Percentiles rank a stretch among this genome's conserved stretches.
Conservation (phyloP, 2,113 vertebrate species). For the Cepphus grylle region DNA sequence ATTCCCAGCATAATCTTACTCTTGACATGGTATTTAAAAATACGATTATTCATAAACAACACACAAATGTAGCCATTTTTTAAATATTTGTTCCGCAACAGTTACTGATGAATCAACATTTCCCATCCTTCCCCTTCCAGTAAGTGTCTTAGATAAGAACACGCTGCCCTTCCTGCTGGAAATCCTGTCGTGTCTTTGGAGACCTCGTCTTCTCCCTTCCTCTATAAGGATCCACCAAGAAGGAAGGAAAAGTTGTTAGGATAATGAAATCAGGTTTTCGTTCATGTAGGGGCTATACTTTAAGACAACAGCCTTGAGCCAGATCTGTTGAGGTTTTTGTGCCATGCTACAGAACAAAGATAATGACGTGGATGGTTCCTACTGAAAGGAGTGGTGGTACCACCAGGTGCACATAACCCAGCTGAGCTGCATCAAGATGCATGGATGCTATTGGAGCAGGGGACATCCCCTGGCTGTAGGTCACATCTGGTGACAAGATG, state of each 20-base stretch:
- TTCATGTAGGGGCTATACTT: not conserved
- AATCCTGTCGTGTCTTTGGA: not conserved
- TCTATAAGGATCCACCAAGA: not conserved
- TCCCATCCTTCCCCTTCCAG: conserved; percentile 41
- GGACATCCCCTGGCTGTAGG: not conserved
- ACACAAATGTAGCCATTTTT: not conserved
- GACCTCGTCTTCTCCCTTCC: not conserved
- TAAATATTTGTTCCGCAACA: not conserved
- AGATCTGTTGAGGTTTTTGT: not conserved
- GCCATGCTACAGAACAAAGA: not conserved
- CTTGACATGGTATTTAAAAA: not conserved
- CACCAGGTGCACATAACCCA: not conserved
- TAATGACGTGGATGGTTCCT: not conserved
- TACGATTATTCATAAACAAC: not conserved
- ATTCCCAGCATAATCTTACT: not conserved
- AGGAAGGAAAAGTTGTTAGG: not conserved
- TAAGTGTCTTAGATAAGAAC: conserved; percentile 27
- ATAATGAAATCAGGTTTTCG: not conserved
- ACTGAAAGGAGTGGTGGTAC: fast-evolving
- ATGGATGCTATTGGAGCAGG: not conserved
- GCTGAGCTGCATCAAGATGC: not conserved
- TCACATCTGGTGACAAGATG: not conserved
- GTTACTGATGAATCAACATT: conserved; percentile 24
- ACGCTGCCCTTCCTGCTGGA: conserved; percentile 50
- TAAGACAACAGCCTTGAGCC: not conserved